These are phyloP conservation scores for Galleria mellonella DNA, from an alignment of 1,140 invertebrate species.

Conservation along the genomic window DNA sequence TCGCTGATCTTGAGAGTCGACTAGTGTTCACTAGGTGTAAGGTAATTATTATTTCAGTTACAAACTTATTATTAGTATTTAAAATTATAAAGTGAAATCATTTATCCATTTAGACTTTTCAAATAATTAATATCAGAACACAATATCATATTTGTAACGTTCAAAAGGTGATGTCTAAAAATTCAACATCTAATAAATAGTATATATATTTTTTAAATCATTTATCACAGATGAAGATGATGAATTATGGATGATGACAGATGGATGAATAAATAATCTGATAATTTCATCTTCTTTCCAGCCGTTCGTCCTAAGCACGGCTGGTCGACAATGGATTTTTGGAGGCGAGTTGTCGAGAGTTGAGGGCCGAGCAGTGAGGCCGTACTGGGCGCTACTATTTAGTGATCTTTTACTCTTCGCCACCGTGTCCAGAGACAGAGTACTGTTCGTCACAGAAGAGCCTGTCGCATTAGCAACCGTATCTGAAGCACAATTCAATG, in stretches of 20 bases:
- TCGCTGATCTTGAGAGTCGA: conserved; percentile 88
- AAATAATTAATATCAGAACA: too few species aligned
- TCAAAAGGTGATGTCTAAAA: too few species aligned
- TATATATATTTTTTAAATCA: too few species aligned
- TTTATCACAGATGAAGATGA: too few species aligned
- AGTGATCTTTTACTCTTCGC: conserved; percentile 89
- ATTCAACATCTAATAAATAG: too few species aligned
- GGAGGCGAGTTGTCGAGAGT: conserved; percentile 87
- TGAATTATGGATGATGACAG: too few species aligned
- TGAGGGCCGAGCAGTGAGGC: conserved; percentile 85
- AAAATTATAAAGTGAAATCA: too few species aligned
- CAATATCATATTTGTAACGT: too few species aligned
- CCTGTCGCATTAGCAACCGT: conserved; percentile 85
- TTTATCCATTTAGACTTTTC: too few species aligned
- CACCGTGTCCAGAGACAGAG: conserved; percentile 87
- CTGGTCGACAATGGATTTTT: conserved; percentile 90
- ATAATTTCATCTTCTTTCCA: conserved; percentile 44
- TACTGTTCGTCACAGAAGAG: conserved; percentile 90
- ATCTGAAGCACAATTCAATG: conserved; percentile 87
- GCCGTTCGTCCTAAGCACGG: conserved; percentile 87
- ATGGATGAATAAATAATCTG: background rate
- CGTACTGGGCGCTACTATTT: conserved; percentile 89
- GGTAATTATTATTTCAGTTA: conserved; percentile 51
- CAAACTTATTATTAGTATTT: too few species aligned
- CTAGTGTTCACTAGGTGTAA: conserved; percentile 91